A percentile compares a stretch with the other conserved stretches of the same genome.
Conservation (phyloP, 2,113 vertebrate species). For the Cyanoderma ruficeps region DNA sequence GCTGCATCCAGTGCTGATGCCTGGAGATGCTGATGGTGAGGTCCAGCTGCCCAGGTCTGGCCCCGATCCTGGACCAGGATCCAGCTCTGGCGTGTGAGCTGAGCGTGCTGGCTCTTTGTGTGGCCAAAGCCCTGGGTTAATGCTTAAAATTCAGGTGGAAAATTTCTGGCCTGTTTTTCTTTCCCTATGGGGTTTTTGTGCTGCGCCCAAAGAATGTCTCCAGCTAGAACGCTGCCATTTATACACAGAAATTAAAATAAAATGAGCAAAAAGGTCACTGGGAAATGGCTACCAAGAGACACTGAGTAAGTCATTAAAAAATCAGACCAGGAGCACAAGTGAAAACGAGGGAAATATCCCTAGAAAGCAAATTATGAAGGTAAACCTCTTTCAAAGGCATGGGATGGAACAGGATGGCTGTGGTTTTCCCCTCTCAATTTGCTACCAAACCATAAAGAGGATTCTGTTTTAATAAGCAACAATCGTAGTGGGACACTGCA, state of each 20-base stretch:
- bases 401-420: neutral
- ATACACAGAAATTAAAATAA: neutral
- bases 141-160: conserved; percentile 5
- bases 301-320: neutral
- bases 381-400: neutral
- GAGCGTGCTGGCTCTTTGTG: neutral
- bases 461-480: conserved; percentile 12
- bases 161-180: conserved; percentile 28
- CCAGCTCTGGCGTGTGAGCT: neutral
- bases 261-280: conserved; percentile 16
- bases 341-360: neutral
- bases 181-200: neutral
- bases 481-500: neutral
- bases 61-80: neutral
- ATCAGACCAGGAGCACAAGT: neutral
- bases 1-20: neutral
- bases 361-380: neutral
- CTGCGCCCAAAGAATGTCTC: neutral
- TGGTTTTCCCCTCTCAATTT: neutral
- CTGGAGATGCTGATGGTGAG: neutral
- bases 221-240: neutral
- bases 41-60: neutral
- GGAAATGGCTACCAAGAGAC: neutral
- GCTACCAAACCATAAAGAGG: neutral
- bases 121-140: neutral